A percentile compares a stretch with the other conserved stretches of the same genome.
Evolutionary conservation across 2,113 vertebrate species (phyloP).

Genomic region (Onychostruthus taczanowskii): DNA sequence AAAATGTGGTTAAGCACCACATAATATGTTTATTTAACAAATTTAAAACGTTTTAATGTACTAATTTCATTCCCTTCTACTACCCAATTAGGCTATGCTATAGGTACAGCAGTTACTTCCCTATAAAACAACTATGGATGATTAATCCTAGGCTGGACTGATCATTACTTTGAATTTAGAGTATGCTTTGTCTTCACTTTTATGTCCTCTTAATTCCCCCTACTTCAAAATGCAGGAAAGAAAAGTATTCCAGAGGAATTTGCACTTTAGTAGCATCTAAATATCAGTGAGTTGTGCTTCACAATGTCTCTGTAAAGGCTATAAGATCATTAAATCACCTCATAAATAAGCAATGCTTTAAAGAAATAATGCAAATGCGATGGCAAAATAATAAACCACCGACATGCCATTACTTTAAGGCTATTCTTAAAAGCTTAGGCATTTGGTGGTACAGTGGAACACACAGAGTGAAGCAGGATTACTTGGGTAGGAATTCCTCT

Average conservation of each 20-base stretch:
- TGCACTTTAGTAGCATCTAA: background rate
- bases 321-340: background rate
- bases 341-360: background rate
- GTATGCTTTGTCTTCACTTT: background rate
- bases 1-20: background rate
- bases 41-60: background rate
- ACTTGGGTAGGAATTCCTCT: background rate
- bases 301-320: background rate
- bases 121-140: background rate
- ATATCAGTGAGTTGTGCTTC: background rate
- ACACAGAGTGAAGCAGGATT: background rate
- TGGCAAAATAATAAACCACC: slow-evolving; percentile 25
- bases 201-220: background rate
- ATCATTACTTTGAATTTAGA: background rate
- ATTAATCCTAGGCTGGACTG: background rate
- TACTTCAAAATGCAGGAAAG: background rate
- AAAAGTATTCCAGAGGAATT: background rate
- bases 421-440: background rate
- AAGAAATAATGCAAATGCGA: slow-evolving; percentile 18
- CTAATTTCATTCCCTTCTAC: background rate
- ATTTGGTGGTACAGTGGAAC: background rate
- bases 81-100: background rate
- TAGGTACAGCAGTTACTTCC: background rate
- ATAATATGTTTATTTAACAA: background rate
- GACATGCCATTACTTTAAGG: background rate